These are phyloP conservation scores for Rhizoglyphus robini DNA, from an alignment of 1,140 invertebrate genomes.

Conservation along the genomic window DNA sequence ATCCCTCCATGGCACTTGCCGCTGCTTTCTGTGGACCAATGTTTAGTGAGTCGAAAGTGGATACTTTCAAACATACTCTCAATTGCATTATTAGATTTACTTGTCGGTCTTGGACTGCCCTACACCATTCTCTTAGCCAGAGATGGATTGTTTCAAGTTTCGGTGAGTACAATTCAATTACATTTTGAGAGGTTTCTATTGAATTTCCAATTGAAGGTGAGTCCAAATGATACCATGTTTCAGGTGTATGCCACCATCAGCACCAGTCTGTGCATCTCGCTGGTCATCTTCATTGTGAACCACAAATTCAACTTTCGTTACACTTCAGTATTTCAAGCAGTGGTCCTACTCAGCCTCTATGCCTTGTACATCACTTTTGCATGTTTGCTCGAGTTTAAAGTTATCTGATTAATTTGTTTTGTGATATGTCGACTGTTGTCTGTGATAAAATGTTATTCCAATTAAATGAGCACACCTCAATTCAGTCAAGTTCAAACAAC, in stretches of 20 bases:
- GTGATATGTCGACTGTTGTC: not conserved
- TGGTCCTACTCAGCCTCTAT: conserved; percentile 24
- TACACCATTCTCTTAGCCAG: no score
- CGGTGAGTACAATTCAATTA: no score
- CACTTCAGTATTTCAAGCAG: conserved; percentile 24
- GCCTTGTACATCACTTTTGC: conserved; percentile 22
- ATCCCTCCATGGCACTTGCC: conserved; percentile 50
- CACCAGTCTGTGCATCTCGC: conserved; percentile 34
- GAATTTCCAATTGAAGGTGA: no score
- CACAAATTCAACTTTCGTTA: conserved; percentile 34
- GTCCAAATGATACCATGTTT: no score
- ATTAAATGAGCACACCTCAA: not conserved
- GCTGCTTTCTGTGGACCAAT: conserved; percentile 56
- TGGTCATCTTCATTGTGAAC: conserved; percentile 29
- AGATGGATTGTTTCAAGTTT: no score
- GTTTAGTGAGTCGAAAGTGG: conserved; percentile 37
- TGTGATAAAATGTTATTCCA: not conserved
- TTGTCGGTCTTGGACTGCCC: not conserved
- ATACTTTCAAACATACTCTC: not conserved
- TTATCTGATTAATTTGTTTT: not conserved
- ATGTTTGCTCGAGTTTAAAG: conserved; percentile 22
- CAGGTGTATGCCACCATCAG: conserved; percentile 34
- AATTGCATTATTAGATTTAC: not conserved
- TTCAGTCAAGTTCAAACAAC: not conserved
- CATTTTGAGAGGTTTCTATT: no score